Base-by-base conservation (phyloP, 1,140 invertebrate genomes). In the Chelonus insularis region DNA sequence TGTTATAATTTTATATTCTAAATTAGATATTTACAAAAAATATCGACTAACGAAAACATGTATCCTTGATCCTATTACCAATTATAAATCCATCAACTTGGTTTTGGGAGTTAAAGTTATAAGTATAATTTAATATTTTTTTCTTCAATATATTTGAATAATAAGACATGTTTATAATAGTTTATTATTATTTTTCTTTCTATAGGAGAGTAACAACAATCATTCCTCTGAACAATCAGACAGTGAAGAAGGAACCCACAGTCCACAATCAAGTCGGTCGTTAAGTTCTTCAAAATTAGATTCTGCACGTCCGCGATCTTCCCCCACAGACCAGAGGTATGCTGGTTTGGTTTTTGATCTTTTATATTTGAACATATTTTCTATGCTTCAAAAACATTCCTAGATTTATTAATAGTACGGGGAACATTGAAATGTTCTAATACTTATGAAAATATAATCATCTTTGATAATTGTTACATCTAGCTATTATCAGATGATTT, bases 191-290 rank as follows among this genome's bases (percentile, higher is more conserved):
- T 12, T 51, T 60, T 52, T 41, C 12, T 74, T 73, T 75, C 70
- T 71, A 50, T 75, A 81, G 79, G 79, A 80, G 52, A 80, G 79
- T 67, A 80, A 81, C 68, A 80, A 79, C 69, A 81, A 80, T 63
- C 75, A 80, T 69, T 78, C 77, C 0, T 77, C 76, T 6, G 74
- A 73, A 12, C 72, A 75, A 11, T 75, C 75, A 3, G 73, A 65
- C 39, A 79, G 71, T 45, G 77, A 76, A 45, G 61, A 70, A 1
- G 54, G 62, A 14, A 72, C 72, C n/a, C 48, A 45, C 1, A 51
- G 37, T 23, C 56, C 56, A 34, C 47, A 18, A 11, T 34, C 29
- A 14, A 60, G 9, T 18, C 34, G 62, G 18, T 8, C 62, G 34
- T 48, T n/a, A 16, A 55, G 57, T 39, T 54, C 50, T 61, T 57